Evolutionary conservation across 2,888 invertebrate species (phyloP), one percentile per base, ranked within the genome.

Genomic region (Pardosa pseudoannulata): DNA sequence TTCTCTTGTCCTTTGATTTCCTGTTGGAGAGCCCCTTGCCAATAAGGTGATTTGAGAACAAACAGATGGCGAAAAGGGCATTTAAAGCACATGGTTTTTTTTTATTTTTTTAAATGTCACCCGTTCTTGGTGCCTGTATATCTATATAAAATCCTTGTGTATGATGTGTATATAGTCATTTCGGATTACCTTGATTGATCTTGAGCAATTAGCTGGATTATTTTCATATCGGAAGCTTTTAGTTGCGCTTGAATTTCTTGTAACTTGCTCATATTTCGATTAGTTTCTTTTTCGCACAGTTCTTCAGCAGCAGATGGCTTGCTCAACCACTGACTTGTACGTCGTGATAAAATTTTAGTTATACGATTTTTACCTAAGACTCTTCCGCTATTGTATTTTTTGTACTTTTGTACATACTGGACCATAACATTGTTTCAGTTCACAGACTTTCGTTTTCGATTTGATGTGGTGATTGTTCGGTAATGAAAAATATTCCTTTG

Each of bases 261-360:
- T 9, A 64, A 27, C 32, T 65, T 19, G 13, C 41, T 56, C 9
- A 76, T 71, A 1, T 76, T 62, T 6, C 32, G 23, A 0, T 46
- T 41, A 27, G 76, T 32, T 50, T 83, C 50, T 11, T 3, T 46
- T 16, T 65, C 50, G 32, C 50, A 67, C 9, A 31, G 16, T 19
- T 83, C 82, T 7, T 83, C 82, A 0, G 82, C 82, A 7, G 76
- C 50, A n/a, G 70, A 71, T 0, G 82, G 71, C 11, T 70, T 7
- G 1, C 19, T n/a, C 32, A 64, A 76, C 27, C 65, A 65, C 13
- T 83, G 82, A 13, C 72, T n/a, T 11, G 76, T 27, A 7, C 76
- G 41, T 5, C 64, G 46, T 0, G 82, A 76, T 0, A 83, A 32
- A 28, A 83, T 83, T 11, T 76, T 72, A n/a, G 71, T 6, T 23